phyloP scores from a whole-genome alignment of 2,888 invertebrate genomes.

The Euplexia lucipara region DNA sequence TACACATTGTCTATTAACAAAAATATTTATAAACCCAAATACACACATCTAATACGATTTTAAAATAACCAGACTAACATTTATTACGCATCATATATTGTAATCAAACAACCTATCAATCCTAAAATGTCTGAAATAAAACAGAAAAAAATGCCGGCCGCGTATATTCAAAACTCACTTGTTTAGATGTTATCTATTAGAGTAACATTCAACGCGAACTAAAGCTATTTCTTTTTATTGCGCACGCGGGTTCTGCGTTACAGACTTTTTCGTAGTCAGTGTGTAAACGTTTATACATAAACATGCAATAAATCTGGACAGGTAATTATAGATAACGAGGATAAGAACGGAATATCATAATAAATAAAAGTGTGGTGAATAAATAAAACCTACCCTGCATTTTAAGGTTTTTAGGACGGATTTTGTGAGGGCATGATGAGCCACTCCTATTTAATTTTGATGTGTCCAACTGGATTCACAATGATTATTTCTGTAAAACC shows the following conservation, averaged over 20 bases:
- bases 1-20: neutral
- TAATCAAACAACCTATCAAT: conserved; percentile 21
- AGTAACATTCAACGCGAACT: conserved; percentile 43
- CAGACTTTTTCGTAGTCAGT: conserved; percentile 41
- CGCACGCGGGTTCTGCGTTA: conserved; percentile 44
- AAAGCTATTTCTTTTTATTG: conserved; percentile 61
- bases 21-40: neutral
- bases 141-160: conserved; percentile 1
- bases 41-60: neutral
- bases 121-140: neutral
- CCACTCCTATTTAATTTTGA: too few species aligned
- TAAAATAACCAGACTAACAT: neutral
- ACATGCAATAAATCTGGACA: conserved; percentile 59
- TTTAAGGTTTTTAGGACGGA: neutral
- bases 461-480: too few species aligned
- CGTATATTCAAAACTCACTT: conserved; percentile 45
- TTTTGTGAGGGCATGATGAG: neutral
- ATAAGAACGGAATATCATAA: conserved; percentile 36
- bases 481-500: too few species aligned
- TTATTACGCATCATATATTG: conserved; percentile 11
- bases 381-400: too few species aligned
- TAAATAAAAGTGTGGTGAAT: conserved; percentile 35
- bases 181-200: conserved; percentile 55
- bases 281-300: conserved; percentile 52
- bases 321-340: conserved; percentile 60